Percentiles rank a stretch among this genome's conserved stretches.
Evolutionary conservation across 2,113 vertebrate genomes (phyloP).

Genomic region (Chaetodon trifascialis): DNA sequence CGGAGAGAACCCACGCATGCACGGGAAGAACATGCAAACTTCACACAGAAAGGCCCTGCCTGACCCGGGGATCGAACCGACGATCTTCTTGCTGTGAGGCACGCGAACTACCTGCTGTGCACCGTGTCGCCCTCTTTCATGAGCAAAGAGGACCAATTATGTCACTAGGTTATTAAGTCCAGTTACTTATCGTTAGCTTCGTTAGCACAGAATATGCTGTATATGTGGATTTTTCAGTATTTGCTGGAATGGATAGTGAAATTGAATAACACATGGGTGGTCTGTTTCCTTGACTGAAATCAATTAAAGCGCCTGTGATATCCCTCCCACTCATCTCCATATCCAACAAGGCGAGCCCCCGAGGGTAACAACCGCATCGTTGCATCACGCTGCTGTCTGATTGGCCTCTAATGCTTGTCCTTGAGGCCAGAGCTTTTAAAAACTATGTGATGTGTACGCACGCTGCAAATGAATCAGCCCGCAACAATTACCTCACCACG

Average conservation of each 20-base stretch:
- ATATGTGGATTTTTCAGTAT: not conserved
- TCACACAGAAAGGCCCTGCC: no score
- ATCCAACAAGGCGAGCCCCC: constrained; percentile 44
- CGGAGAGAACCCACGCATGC: no score
- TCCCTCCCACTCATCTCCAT: constrained; percentile 65
- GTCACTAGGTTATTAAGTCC: not conserved
- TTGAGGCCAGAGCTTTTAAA: constrained; percentile 49
- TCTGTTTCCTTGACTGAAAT: constrained; percentile 49
- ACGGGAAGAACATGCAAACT: no score
- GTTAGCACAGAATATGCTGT: not conserved
- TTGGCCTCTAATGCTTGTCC: constrained; percentile 57
- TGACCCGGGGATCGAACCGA: no score
- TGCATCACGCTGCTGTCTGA: constrained; percentile 47
- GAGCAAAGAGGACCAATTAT: not conserved
- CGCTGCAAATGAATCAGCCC: constrained; percentile 38
- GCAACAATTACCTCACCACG: constrained; percentile 18
- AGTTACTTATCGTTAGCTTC: not conserved
- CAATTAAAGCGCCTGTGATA: constrained; percentile 62
- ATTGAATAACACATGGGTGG: constrained; percentile 21
- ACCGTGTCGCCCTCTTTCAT: not conserved
- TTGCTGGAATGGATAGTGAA: not conserved
- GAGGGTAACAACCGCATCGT: constrained; percentile 24
- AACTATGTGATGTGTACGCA: constrained; percentile 1
- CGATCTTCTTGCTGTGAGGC: no score
- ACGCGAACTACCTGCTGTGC: no score